phyloP scores from a whole-genome alignment of 2,113 vertebrate species.

The Syngnathus floridae region DNA sequence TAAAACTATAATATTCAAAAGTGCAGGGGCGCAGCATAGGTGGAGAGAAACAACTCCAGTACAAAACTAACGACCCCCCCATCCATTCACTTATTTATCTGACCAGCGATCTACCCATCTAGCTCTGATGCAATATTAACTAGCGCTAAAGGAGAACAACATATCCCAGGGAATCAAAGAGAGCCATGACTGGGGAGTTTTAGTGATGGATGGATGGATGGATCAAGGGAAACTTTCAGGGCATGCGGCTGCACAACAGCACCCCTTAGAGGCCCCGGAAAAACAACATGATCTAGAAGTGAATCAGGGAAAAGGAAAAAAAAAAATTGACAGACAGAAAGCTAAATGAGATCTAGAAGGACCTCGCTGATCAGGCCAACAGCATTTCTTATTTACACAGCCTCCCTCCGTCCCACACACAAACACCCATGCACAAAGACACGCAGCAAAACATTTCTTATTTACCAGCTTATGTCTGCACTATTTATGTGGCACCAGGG shows the following conservation, averaged over 20 bases:
- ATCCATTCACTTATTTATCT: conserved; percentile 39
- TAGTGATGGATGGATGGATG: conserved; percentile 28
- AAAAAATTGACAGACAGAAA: conserved; percentile 4
- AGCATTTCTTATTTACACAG: conserved; percentile 76
- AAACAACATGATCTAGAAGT: conserved; percentile 9
- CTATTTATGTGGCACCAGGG: conserved; percentile 77
- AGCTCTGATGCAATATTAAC: conserved; percentile 49
- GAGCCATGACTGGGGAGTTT: conserved; percentile 11
- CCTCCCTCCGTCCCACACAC: conserved; percentile 36
- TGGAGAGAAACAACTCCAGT: conserved; percentile 38
- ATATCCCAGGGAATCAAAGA: conserved; percentile 15
- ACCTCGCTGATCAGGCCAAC: conserved; percentile 71
- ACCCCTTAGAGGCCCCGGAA: conserved; percentile 49
- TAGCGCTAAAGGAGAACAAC: conserved; percentile 43
- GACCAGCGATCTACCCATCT: conserved; percentile 40
- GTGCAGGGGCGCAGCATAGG: conserved; percentile 14
- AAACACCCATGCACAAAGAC: conserved; percentile 23
- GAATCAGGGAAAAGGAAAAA: neutral
- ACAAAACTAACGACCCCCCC: conserved; percentile 21
- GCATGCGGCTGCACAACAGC: conserved; percentile 33
- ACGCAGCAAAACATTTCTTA: conserved; percentile 75
- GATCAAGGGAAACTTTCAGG: conserved; percentile 18
- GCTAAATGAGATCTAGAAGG: conserved; percentile 66
- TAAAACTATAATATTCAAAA: conserved; percentile 48
- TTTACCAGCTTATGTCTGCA: conserved; percentile 79